Evolutionary conservation across 2,888 invertebrate genomes (phyloP).

Genomic region (Agelastica alni): DNA sequence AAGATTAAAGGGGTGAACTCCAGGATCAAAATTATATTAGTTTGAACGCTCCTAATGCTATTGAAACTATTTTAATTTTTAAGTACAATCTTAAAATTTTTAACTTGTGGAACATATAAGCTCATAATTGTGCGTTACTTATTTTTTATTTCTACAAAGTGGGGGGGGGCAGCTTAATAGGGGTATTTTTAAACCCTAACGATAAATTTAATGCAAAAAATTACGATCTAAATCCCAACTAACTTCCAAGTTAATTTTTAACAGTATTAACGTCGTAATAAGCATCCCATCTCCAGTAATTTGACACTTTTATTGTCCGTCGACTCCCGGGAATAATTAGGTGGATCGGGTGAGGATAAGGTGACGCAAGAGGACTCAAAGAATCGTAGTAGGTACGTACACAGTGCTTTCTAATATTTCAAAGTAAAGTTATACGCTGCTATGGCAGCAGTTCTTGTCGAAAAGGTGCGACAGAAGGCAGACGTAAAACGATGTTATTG

Average conservation of each 20-base stretch:
- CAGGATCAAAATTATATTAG: too few species aligned
- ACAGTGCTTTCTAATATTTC: conserved; percentile 24
- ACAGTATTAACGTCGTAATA: too few species aligned
- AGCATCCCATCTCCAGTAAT: conserved; percentile 11
- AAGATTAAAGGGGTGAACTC: too few species aligned
- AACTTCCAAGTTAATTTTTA: too few species aligned
- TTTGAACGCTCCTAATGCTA: too few species aligned
- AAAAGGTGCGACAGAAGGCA: conserved; percentile 17
- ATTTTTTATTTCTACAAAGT: too few species aligned
- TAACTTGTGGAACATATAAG: too few species aligned
- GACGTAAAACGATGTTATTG: conserved; percentile 19
- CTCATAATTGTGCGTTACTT: too few species aligned
- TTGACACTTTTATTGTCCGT: conserved; percentile 23
- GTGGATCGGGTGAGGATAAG: conserved; percentile 1
- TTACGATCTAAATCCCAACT: not conserved
- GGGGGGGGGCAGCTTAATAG: too few species aligned
- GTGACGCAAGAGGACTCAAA: conserved; percentile 20
- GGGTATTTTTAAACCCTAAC: too few species aligned
- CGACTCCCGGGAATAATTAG: conserved; percentile 24
- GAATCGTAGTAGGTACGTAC: conserved; percentile 28
- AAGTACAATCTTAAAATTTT: too few species aligned
- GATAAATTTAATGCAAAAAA: not conserved
- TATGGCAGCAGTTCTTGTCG: conserved; percentile 1
- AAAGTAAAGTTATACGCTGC: conserved; percentile 19
- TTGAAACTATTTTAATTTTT: too few species aligned